Percentiles rank a stretch among this genome's conserved stretches.
Conservation (phyloP, 2,888 invertebrate species). For the Nomada lathburiana region DNA sequence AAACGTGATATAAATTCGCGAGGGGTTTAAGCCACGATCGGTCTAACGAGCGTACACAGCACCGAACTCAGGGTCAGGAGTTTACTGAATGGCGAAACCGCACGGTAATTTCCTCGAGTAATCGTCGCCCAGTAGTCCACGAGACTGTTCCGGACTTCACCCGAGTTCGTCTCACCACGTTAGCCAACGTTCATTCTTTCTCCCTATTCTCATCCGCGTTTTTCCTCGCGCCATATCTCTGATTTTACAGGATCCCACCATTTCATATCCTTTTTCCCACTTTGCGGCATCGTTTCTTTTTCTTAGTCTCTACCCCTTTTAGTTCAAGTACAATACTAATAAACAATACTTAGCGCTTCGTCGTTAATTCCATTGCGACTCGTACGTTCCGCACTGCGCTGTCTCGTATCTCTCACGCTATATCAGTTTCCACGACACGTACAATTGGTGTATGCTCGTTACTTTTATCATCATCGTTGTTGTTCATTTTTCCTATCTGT, state of each 20-base stretch:
- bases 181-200: constrained; percentile 4
- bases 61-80: constrained; percentile 71
- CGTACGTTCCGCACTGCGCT: not conserved
- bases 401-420: not conserved
- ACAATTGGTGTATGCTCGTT: not conserved
- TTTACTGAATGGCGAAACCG: constrained; percentile 74
- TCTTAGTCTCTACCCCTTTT: no score
- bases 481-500: constrained; percentile 9
- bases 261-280: not conserved
- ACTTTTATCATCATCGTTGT: constrained; percentile 18
- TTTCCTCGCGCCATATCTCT: not conserved
- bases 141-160: constrained; percentile 22
- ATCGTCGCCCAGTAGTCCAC: constrained; percentile 65
- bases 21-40: constrained; percentile 75
- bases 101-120: constrained; percentile 75
- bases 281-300: not conserved
- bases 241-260: not conserved
- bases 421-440: not conserved
- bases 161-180: constrained; percentile 2
- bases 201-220: not conserved
- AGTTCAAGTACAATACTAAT: no score
- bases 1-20: constrained; percentile 76
- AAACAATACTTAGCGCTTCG: not conserved
- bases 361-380: not conserved
- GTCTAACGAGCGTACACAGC: constrained; percentile 74